Conservation (phyloP, 2,797 vertebrate species). For the Phrynocephalus vlangalii region DNA sequence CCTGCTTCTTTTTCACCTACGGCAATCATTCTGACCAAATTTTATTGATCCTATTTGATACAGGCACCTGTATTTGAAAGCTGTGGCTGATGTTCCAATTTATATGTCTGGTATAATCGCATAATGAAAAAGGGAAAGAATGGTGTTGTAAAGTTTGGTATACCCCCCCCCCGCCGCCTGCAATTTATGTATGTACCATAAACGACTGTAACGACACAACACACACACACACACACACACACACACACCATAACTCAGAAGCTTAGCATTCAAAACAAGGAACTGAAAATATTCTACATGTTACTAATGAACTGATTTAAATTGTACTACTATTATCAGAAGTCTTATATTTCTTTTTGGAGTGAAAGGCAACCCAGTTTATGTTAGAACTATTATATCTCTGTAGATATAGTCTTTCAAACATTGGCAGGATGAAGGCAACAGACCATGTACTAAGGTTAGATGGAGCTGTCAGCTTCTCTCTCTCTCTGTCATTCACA, state of each 20-base stretch:
- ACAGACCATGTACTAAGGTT: not conserved
- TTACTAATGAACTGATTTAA: constrained; percentile 21
- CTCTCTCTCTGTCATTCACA: no score
- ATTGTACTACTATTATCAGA: not conserved
- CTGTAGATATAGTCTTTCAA: not conserved
- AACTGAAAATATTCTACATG: constrained; percentile 41
- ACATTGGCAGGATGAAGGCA: not conserved
- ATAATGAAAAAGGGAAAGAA: constrained; percentile 45
- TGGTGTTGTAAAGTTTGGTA: not conserved
- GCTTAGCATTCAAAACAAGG: constrained; percentile 51
- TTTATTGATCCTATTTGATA: constrained; percentile 59
- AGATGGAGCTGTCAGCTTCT: no score
- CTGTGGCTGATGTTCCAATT: constrained; percentile 50
- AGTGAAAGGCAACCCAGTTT: not conserved
- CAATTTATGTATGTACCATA: no score
- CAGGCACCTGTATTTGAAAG: constrained; percentile 54
- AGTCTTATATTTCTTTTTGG: not conserved
- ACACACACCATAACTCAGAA: constrained; percentile 33
- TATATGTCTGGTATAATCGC: constrained; percentile 55
- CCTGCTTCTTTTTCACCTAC: constrained; percentile 43
- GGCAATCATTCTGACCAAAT: constrained; percentile 63
- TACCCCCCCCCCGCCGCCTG: no score
- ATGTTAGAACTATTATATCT: not conserved
- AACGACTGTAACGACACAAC: no score
- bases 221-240: no score